phyloP scores from a whole-genome alignment of 1,140 invertebrate genomes.

The Maconellicoccus hirsutus region DNA sequence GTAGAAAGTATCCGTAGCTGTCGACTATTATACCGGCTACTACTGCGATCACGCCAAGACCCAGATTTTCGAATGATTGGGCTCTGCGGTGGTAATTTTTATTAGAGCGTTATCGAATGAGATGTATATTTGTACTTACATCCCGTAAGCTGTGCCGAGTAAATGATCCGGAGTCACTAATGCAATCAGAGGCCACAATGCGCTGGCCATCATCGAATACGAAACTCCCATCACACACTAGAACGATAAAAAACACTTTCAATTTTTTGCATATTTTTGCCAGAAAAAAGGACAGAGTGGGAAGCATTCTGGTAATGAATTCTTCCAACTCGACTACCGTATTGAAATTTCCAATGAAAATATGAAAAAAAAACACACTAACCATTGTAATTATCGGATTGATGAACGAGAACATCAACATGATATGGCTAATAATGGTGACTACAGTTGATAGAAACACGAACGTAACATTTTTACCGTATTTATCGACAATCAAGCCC shows the following conservation, averaged over 20 bases:
- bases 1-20: slow-evolving; percentile 68
- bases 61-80: slow-evolving; percentile 90
- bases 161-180: slow-evolving; percentile 85
- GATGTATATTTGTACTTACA: too few species aligned
- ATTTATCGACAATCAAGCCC: slow-evolving; percentile 80
- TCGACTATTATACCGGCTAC: slow-evolving; percentile 82
- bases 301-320: too few species aligned
- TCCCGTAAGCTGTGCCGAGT: slow-evolving; percentile 91
- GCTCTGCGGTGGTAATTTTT: too few species aligned
- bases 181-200: slow-evolving; percentile 89
- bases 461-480: slow-evolving; percentile 83
- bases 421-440: slow-evolving; percentile 66
- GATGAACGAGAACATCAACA: slow-evolving; percentile 77
- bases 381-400: slow-evolving; percentile 82
- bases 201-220: slow-evolving; percentile 87
- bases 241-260: slow-evolving; percentile 34
- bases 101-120: too few species aligned
- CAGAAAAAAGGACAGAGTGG: too few species aligned
- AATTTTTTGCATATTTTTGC: too few species aligned
- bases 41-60: slow-evolving; percentile 76
- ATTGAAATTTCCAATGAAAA: neutral
- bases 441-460: slow-evolving; percentile 64
- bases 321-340: too few species aligned
- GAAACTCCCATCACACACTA: slow-evolving; percentile 70
- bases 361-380: slow-evolving; percentile 32